Evolutionary conservation across 2,113 vertebrate genomes (phyloP).

Genomic region (Hippopotamus amphibius): DNA sequence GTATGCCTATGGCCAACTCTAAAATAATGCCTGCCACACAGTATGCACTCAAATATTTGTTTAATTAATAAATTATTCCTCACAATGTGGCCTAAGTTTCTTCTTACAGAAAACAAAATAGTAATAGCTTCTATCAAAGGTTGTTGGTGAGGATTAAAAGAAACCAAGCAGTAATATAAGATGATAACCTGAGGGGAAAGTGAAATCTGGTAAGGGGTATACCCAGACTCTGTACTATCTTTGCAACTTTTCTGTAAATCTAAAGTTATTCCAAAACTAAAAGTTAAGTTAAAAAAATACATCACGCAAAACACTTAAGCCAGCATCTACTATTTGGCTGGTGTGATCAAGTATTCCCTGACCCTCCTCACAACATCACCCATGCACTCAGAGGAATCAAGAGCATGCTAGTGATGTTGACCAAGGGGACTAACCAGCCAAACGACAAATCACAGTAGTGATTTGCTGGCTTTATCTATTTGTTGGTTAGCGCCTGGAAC

Average conservation of each 20-base stretch:
- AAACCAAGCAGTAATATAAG: neutral
- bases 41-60: neutral
- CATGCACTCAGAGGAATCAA: neutral
- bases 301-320: conserved; percentile 32
- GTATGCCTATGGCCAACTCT: neutral
- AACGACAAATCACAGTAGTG: neutral
- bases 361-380: neutral
- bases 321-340: neutral
- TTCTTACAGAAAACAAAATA: conserved; percentile 47
- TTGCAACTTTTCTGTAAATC: conserved; percentile 25
- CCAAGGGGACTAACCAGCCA: neutral
- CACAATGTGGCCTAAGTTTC: neutral
- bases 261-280: conserved; percentile 46
- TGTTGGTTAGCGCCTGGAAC: neutral
- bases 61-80: conserved; percentile 26
- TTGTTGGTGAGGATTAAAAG: conserved; percentile 43
- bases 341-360: conserved; percentile 27
- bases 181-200: neutral
- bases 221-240: neutral
- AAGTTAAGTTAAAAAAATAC: conserved; percentile 21
- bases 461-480: neutral
- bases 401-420: neutral
- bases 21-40: conserved; percentile 31
- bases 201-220: neutral
- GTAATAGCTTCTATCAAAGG: neutral